Base-by-base conservation (phyloP, 2,797 vertebrate species). In the Peromyscus aztecus region DNA sequence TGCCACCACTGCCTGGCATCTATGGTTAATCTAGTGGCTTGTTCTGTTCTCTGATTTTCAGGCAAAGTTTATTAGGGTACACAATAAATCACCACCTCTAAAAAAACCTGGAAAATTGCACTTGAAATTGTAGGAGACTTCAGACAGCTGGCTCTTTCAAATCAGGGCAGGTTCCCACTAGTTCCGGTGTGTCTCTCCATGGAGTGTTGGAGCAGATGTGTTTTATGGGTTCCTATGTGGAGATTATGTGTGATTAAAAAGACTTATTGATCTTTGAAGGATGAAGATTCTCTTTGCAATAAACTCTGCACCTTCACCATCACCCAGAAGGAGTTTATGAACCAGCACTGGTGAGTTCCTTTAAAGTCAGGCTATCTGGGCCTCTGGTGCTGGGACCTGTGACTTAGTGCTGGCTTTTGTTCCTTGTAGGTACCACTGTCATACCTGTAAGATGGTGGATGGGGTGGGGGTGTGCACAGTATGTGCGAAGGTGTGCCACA, bases 311-410 rank as follows among this genome's bases (percentile, higher is more conserved):
- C 99, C 65, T 99, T 99, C 97, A 99, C 99, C 96, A 99, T 99
- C 97, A 99, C 99, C 16, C 99, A 99, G 99, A 99, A 99, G 97
- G 99, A 99, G 67, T 99, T 99, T 99, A 99, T 99, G 99, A 99
- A 99, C 98, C 99, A 99, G 84, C 99, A 99, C 89, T 99, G 99
- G 99, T 99, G 99, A 99, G 99, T 77, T 85, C 59, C 0, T 23
- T 29, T 63, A 19, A 92, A n/a, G 29, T 46, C 49, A 85, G 14
- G 1, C 21, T 71, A 94, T 29, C 55, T 89, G 55, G 90, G 37
- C 43, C 61, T 97, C 94, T 43, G 59, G 29, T 27, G 2, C 4
- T 89, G 55, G 49, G 0, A 57, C 57, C 92, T 89, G 0, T 63
- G 89, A 63, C 94, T 97, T 65, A 46, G 65, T 96, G 23, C 57